phyloP scores from a whole-genome alignment of 2,113 vertebrate genomes.

The Prionailurus bengalensis region DNA sequence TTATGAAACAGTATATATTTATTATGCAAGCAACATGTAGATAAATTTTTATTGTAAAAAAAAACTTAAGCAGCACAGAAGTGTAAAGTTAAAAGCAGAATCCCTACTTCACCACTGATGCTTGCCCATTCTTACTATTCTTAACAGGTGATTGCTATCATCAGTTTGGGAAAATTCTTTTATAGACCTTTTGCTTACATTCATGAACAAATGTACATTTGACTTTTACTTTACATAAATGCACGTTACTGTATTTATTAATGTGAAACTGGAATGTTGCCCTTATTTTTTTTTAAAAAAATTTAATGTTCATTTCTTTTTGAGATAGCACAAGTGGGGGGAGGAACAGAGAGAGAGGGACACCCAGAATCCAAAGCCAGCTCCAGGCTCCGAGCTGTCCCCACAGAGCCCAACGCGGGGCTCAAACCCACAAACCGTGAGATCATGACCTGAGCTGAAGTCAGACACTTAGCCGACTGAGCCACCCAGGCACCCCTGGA shows the following conservation, averaged over 20 bases:
- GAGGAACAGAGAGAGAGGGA: too few species aligned
- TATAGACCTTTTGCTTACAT: background rate
- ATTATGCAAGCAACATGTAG: background rate
- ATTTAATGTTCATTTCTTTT: too few species aligned
- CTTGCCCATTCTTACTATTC: background rate
- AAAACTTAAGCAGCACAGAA: background rate
- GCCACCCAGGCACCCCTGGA: background rate
- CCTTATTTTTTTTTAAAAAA: too few species aligned
- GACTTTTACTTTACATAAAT: background rate
- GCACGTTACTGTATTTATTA: background rate
- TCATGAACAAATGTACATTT: background rate
- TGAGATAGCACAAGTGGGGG: too few species aligned
- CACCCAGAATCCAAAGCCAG: too few species aligned
- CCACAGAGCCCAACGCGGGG: too few species aligned
- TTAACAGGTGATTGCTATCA: background rate
- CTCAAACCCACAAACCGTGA: too few species aligned
- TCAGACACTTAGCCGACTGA: too few species aligned
- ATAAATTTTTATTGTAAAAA: background rate
- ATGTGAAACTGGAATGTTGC: background rate
- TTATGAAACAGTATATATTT: background rate
- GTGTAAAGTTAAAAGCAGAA: background rate
- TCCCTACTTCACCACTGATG: background rate
- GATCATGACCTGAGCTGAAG: too few species aligned
- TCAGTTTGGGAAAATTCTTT: background rate
- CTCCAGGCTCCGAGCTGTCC: too few species aligned